Evolutionary conservation across 2,888 invertebrate genomes (phyloP).

Genomic region (Dasysyrphus albostriatus): DNA sequence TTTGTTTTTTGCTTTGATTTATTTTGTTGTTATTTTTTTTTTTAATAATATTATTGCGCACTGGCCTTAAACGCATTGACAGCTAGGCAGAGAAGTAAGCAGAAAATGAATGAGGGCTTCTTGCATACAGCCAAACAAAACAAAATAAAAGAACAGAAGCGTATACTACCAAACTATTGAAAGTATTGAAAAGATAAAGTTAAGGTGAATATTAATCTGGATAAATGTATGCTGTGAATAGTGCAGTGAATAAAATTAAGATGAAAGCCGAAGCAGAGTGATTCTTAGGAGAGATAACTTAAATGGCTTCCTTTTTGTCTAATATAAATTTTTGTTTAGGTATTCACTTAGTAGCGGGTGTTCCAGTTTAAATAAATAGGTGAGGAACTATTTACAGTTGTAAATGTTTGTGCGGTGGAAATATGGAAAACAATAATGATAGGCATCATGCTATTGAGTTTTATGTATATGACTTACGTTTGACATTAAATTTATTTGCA

Average conservation of each 20-base stretch:
- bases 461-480: no score
- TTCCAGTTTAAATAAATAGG: constrained; percentile 1
- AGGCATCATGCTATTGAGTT: no score
- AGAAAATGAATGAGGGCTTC: constrained; percentile 65
- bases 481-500: no score
- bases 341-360: constrained; percentile 8
- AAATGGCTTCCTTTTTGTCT: constrained; percentile 45
- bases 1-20: constrained; percentile 44
- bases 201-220: constrained; percentile 68
- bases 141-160: constrained; percentile 15
- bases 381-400: no score
- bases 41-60: constrained; percentile 75
- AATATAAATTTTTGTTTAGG: constrained; percentile 8
- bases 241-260: constrained; percentile 51
- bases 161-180: background rate
- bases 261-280: constrained; percentile 52
- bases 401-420: no score
- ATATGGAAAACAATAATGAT: no score
- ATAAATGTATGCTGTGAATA: constrained; percentile 36
- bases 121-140: constrained; percentile 14
- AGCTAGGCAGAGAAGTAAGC: constrained; percentile 56
- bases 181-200: constrained; percentile 45
- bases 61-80: constrained; percentile 76
- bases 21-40: constrained; percentile 53
- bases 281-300: constrained; percentile 42